Evolutionary conservation across 2,888 invertebrate genomes (phyloP).

Genomic region (Phrixothrix hirtus): DNA sequence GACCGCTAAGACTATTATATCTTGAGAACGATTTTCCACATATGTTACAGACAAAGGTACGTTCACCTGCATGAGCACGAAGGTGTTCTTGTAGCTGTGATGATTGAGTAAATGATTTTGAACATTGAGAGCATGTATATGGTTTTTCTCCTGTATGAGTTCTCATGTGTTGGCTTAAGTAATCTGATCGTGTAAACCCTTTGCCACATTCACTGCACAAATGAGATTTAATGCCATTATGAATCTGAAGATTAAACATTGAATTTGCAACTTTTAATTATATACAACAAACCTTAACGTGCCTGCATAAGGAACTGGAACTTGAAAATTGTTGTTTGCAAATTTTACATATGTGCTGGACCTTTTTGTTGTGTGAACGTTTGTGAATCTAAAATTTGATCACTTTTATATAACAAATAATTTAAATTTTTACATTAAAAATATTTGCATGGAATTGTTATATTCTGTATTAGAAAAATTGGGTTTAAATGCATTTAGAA

Average conservation of each 20-base stretch:
- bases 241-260: conserved; percentile 28
- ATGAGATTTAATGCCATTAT: conserved; percentile 32
- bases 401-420: background rate
- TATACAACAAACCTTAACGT: conserved; percentile 28
- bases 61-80: conserved; percentile 29
- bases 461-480: no score
- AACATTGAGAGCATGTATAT: conserved; percentile 23
- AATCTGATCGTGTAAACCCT: conserved; percentile 29
- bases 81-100: conserved; percentile 33
- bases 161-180: conserved; percentile 29
- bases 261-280: no score
- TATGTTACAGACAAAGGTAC: conserved; percentile 28
- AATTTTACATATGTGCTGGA: conserved; percentile 26
- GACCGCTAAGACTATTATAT: conserved; percentile 31
- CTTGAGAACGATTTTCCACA: conserved; percentile 32
- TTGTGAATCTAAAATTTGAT: conserved; percentile 22
- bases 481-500: no score
- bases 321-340: conserved; percentile 31
- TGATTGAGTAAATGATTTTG: conserved; percentile 32
- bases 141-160: conserved; percentile 34
- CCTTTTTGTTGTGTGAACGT: conserved; percentile 19
- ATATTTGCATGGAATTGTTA: no score
- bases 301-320: conserved; percentile 30
- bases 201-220: conserved; percentile 32
- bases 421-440: no score